Conservation (phyloP, 30 jellyfish, hydroid and myxozoan genomes). For the Aurelia aurita region DNA sequence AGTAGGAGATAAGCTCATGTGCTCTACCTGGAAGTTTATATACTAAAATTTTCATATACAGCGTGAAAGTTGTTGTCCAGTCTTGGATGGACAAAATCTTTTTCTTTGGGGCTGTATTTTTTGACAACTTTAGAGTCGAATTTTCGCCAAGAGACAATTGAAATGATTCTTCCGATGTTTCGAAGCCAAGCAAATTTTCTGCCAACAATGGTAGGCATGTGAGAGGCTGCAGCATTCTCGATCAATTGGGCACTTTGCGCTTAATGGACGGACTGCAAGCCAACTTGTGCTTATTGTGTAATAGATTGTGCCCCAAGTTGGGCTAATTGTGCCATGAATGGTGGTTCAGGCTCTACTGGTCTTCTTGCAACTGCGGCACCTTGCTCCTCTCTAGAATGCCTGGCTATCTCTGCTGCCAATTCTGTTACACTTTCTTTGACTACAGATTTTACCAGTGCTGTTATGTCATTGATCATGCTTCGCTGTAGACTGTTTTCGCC, state of each 20-base stretch:
- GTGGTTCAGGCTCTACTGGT: no score
- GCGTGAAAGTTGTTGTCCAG: conserved; percentile 22
- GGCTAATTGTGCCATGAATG: not conserved
- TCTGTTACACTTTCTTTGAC: no score
- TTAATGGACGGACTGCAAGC: no score
- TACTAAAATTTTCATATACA: not conserved
- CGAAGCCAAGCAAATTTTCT: conserved; percentile 3
- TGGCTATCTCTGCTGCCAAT: not conserved
- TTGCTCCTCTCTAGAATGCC: not conserved
- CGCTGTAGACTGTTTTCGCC: no score
- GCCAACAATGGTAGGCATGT: not conserved
- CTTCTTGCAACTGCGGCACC: no score
- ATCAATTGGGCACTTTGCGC: no score
- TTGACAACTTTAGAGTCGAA: not conserved
- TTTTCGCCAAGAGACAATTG: not conserved
- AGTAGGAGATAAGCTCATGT: not conserved
- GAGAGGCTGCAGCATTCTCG: no score
- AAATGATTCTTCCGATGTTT: not conserved
- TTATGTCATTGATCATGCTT: no score
- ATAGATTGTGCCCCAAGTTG: no score
- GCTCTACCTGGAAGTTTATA: conserved; percentile 13
- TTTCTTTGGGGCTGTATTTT: not conserved
- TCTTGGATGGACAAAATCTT: not conserved
- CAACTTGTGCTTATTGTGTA: no score
- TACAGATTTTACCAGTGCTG: no score